phyloP scores from a whole-genome alignment of 2,888 invertebrate genomes.

The Junonia oenone region DNA sequence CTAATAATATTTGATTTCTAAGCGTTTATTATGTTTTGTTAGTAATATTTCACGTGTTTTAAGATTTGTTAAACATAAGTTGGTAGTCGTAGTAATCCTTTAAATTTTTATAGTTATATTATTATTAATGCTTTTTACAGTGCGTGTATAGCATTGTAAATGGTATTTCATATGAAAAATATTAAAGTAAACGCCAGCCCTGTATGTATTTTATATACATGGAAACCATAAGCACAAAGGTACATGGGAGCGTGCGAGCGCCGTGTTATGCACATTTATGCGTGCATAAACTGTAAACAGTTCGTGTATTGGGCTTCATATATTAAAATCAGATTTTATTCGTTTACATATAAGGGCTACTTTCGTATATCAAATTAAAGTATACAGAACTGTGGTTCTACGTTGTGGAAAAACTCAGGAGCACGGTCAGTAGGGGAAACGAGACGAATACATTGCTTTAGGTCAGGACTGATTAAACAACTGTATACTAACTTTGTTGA shows the following conservation, averaged over 20 bases:
- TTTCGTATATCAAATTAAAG: slow-evolving; percentile 4
- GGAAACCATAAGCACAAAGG: slow-evolving; percentile 25
- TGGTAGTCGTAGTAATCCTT: too few relatives aligned
- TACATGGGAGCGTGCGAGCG: slow-evolving; percentile 21
- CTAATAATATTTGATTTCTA: too few relatives aligned
- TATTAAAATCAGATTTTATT: slow-evolving; percentile 15
- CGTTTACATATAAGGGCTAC: slow-evolving; percentile 6
- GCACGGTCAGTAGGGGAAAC: slow-evolving; percentile 55
- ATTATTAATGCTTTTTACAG: too few relatives aligned
- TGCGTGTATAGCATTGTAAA: too few relatives aligned
- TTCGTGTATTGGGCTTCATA: slow-evolving; percentile 17
- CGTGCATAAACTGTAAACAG: slow-evolving; percentile 33
- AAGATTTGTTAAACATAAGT: too few relatives aligned
- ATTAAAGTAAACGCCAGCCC: slow-evolving; percentile 14
- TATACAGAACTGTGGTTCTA: not conserved
- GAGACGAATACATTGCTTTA: slow-evolving; percentile 46
- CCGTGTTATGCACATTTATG: slow-evolving; percentile 28
- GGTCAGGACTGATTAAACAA: slow-evolving; percentile 42
- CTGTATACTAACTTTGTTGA: not conserved
- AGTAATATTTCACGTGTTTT: too few relatives aligned
- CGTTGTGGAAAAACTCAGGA: slow-evolving; percentile 29
- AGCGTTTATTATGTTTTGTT: too few relatives aligned
- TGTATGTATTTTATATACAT: slow-evolving; percentile 16
- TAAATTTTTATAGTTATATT: too few relatives aligned
- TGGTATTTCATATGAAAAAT: too few relatives aligned